Evolutionary conservation across 1,140 invertebrate species (phyloP).

Genomic region (Maconellicoccus hirsutus): DNA sequence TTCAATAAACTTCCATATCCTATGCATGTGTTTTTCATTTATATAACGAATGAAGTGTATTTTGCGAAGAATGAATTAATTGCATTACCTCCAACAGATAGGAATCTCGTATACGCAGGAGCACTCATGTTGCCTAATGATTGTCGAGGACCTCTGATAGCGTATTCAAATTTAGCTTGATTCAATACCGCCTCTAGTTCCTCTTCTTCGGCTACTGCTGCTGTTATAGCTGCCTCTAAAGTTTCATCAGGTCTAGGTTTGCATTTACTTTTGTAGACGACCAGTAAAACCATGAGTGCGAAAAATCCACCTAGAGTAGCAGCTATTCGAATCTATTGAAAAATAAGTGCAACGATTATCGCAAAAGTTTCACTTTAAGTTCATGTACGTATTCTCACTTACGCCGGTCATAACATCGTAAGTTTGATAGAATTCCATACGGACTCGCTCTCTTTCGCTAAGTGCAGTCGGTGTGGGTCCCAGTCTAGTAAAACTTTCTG

Average conservation of each 20-base stretch:
- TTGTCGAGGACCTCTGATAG: neutral
- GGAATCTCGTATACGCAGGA: constrained; percentile 20
- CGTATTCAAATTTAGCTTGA: neutral
- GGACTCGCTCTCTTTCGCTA: constrained; percentile 27
- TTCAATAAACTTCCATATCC: constrained; percentile 12
- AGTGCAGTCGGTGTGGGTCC: neutral
- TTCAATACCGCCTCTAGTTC: constrained; percentile 45
- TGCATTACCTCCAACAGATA: constrained; percentile 13
- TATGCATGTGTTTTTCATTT: neutral
- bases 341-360: too few relatives aligned
- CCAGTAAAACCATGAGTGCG: constrained; percentile 70
- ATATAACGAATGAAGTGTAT: too few relatives aligned
- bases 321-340: constrained; percentile 54
- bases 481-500: neutral
- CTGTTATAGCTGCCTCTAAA: constrained; percentile 52
- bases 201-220: constrained; percentile 60
- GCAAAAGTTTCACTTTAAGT: too few relatives aligned
- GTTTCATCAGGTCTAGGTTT: constrained; percentile 42
- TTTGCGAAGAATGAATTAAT: too few relatives aligned
- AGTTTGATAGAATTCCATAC: constrained; percentile 68
- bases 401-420: constrained; percentile 83
- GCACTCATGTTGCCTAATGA: constrained; percentile 24
- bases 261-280: constrained; percentile 70
- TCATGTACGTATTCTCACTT: constrained; percentile 19
- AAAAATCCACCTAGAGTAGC: constrained; percentile 79